Conservation (phyloP, 2,797 vertebrate genomes). For the Heteromormyrus szaboi region DNA sequence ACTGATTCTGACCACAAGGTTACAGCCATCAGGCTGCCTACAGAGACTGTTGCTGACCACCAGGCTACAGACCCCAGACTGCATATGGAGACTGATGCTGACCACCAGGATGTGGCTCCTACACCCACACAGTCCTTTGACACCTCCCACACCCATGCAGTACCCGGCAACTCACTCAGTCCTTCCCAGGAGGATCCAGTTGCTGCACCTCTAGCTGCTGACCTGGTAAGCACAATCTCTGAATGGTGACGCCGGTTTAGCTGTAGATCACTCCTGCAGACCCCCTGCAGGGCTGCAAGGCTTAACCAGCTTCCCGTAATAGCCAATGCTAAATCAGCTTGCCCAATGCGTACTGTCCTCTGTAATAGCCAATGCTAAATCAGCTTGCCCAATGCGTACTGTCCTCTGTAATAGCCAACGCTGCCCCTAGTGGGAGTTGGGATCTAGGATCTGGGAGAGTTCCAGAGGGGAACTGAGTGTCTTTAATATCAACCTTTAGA, state of each 20-base stretch:
- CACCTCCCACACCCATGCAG: background rate
- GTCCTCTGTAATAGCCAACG: background rate
- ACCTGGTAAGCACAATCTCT: constrained; percentile 23
- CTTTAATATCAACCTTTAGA: background rate
- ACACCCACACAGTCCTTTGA: background rate
- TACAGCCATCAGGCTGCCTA: background rate
- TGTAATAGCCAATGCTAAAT: background rate
- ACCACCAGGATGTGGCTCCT: background rate
- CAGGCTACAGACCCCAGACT: background rate
- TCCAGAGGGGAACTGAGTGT: background rate
- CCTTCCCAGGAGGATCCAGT: constrained; percentile 11
- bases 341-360: background rate
- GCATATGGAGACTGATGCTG: background rate
- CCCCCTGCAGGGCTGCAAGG: background rate
- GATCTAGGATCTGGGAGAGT: background rate
- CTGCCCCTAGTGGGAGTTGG: background rate
- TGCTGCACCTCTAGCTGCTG: constrained; percentile 15
- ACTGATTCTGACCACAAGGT: background rate
- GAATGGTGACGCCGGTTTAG: background rate
- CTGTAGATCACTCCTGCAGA: background rate
- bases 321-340: background rate
- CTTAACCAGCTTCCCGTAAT: background rate
- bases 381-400: background rate
- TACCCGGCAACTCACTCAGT: background rate
- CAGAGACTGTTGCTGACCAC: background rate